Conservation (phyloP, 1,140 invertebrate genomes). For the Drosophila tsacasi region DNA sequence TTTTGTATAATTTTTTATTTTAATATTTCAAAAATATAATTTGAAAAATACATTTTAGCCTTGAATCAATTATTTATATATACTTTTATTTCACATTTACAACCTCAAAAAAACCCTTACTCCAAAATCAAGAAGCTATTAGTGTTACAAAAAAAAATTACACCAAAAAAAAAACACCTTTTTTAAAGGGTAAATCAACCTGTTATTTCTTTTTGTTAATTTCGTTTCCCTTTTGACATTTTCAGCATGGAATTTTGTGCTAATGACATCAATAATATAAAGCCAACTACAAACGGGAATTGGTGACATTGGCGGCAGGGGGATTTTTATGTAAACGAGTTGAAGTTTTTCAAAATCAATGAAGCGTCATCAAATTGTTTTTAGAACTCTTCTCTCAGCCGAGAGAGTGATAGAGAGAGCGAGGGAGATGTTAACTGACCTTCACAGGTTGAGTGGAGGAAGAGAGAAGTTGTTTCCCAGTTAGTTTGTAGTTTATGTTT, state of each 20-base stretch:
- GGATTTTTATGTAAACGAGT: slow-evolving; percentile 52
- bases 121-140: background rate
- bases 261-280: slow-evolving; percentile 57
- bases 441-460: slow-evolving; percentile 34
- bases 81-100: background rate
- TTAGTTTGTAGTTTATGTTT: slow-evolving; percentile 5
- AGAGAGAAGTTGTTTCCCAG: slow-evolving; percentile 12
- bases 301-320: background rate
- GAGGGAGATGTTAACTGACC: slow-evolving; percentile 36
- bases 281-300: slow-evolving; percentile 46
- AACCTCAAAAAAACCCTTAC: background rate
- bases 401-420: background rate
- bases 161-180: background rate
- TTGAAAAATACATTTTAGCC: background rate
- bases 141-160: slow-evolving; percentile 1
- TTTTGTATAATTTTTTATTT: background rate
- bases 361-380: slow-evolving; percentile 67
- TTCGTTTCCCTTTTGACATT: slow-evolving; percentile 53
- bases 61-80: no score
- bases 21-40: background rate
- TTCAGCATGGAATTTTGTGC: slow-evolving; percentile 54
- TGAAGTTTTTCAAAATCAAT: slow-evolving; percentile 60
- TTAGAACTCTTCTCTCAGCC: slow-evolving; percentile 40
- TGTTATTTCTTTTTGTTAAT: slow-evolving; percentile 26
- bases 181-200: slow-evolving; percentile 22